Conservation (phyloP, 2,888 invertebrate genomes). For the Philhelius pedissequus region DNA sequence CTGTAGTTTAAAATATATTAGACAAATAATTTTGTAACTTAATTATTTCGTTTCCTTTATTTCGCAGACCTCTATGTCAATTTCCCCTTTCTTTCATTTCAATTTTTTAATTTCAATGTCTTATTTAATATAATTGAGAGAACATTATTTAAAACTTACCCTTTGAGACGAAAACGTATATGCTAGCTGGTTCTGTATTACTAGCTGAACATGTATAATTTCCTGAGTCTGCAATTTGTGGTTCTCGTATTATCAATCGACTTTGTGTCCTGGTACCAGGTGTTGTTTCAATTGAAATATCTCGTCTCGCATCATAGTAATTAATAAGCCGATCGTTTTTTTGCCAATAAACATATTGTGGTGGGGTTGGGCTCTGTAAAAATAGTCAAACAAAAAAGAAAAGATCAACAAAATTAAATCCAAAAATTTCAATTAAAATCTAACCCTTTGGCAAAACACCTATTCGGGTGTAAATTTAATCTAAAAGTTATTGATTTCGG, state of each 20-base stretch:
- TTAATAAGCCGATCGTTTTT: conserved; percentile 97
- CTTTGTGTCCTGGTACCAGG: conserved; percentile 92
- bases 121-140: too few species aligned
- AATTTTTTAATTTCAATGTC: too few species aligned
- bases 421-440: background rate
- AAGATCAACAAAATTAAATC: background rate
- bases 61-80: too few species aligned
- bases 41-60: too few species aligned
- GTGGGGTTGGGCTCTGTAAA: conserved; percentile 92
- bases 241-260: conserved; percentile 89
- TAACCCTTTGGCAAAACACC: background rate
- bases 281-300: conserved; percentile 89
- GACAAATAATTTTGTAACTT: too few species aligned
- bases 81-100: too few species aligned
- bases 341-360: conserved; percentile 97
- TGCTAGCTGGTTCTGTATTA: conserved; percentile 93
- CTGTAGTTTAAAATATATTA: too few species aligned
- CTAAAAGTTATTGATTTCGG: conserved; percentile 11
- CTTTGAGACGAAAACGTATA: conserved; percentile 94
- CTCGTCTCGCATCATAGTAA: conserved; percentile 91
- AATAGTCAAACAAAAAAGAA: conserved; percentile 70
- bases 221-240: conserved; percentile 91
- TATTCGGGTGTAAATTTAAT: background rate
- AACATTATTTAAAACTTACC: conserved; percentile 84
- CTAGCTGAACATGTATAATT: conserved; percentile 95